Evolutionary conservation across 2,113 vertebrate genomes (phyloP).

Genomic region (Atrichornis clamosus): DNA sequence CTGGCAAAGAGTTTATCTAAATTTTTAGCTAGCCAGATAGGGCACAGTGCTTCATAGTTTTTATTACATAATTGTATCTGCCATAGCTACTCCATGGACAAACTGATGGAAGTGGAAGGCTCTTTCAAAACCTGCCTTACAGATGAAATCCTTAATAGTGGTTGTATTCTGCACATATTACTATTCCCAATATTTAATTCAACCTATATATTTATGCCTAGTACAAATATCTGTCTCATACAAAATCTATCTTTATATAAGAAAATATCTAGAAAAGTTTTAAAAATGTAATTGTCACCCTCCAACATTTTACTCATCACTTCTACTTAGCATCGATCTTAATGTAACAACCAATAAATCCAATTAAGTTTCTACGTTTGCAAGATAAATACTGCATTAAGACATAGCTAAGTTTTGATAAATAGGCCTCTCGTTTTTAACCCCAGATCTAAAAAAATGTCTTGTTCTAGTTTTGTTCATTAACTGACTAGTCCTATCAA

Average conservation of each 20-base stretch:
- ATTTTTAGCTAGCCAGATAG: neutral
- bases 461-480: neutral
- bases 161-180: neutral
- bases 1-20: neutral
- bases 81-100: neutral
- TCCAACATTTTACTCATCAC: neutral
- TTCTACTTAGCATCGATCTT: neutral
- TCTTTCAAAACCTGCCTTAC: neutral
- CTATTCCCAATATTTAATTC: neutral
- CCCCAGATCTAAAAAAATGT: neutral
- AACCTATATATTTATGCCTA: neutral
- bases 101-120: neutral
- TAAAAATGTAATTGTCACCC: neutral
- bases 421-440: neutral
- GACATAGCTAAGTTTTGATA: neutral
- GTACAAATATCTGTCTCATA: neutral
- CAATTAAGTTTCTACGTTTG: neutral
- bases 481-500: neutral
- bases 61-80: neutral
- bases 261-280: neutral
- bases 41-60: neutral
- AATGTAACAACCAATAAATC: neutral
- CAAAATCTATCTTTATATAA: neutral
- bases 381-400: constrained; percentile 24
- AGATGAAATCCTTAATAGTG: neutral